Base-by-base conservation (phyloP, 1,140 invertebrate genomes). In the Hermetia illucens region DNA sequence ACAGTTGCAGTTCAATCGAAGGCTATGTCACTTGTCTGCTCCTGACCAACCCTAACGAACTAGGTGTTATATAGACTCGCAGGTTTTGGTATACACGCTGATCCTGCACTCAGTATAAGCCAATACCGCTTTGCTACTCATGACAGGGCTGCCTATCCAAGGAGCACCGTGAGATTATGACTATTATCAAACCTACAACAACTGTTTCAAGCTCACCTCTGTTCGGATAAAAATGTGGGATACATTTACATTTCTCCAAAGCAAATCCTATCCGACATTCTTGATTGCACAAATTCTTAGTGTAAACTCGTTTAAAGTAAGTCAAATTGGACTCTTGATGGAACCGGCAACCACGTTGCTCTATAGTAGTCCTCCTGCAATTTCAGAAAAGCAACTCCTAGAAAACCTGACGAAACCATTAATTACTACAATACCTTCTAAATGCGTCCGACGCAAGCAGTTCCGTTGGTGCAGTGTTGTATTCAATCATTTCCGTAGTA, bases 221-320 rank as follows among this genome's bases (percentile, higher is more conserved):
- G 39, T 61, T 61, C 2, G 58, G 55, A 44, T 61, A 60, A 27
- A 78, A 78, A 48, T 76, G 70, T 0, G 77, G 75, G 18, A 78
- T 63, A 43, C 77, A 79, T 4, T 65, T 56, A 42, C 77, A 79
- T 16, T 72, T 62, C 36, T 64, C 52, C 15, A 70, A 51, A 35
- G 69, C 67, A 1, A 76, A 51, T 25, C 63, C 52, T 9, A 74
- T 62, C 3, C 77, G 63, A 41, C 77, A 79, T 44, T 79, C 74
- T 53, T 74, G 75, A 2, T 69, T 53, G 39, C 77, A 79, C 39
- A 75, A 53, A 15, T 68, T 72, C 50, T 74, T 74, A 0, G 73
- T 69, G 46, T 79, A 79, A 5, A 74, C 66, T 0, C 70, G 63
- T n/a, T n/a, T n/a, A 44, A 65, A 75, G 44, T 75, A 69, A 5